Conservation (phyloP, 2,888 invertebrate genomes). For the Chamaedrilus cognettii region DNA sequence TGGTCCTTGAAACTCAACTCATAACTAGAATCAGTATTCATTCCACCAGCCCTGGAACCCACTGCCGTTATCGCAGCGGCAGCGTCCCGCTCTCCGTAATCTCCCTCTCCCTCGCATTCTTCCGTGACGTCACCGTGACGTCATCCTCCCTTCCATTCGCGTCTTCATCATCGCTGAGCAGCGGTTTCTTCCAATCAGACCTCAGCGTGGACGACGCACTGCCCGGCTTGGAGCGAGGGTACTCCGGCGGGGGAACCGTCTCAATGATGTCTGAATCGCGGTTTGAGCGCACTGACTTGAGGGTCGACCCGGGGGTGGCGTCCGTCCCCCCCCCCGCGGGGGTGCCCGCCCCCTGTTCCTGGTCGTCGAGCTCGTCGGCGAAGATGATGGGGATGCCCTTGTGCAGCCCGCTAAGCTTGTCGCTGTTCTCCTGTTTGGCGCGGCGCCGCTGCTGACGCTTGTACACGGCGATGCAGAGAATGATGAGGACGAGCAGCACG, state of each 20-base stretch:
- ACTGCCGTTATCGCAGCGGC: not conserved
- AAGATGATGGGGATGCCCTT: constrained; percentile 90
- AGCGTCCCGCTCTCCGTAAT: not conserved
- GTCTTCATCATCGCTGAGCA: constrained; percentile 27
- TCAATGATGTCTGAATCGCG: constrained; percentile 4
- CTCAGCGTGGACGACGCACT: constrained; percentile 33
- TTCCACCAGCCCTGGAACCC: too few relatives aligned
- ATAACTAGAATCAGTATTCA: too few relatives aligned
- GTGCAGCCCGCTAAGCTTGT: constrained; percentile 65
- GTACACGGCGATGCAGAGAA: constrained; percentile 86
- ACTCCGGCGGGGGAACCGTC: constrained; percentile 29
- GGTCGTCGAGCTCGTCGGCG: constrained; percentile 89
- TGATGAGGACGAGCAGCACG: constrained; percentile 81
- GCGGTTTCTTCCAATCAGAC: constrained; percentile 36
- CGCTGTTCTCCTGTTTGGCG: constrained; percentile 76
- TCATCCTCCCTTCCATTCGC: constrained; percentile 15
- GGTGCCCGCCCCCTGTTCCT: constrained; percentile 75
- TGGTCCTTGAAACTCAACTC: too few relatives aligned
- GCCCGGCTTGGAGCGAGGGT: constrained; percentile 24
- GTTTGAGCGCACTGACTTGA: constrained; percentile 72
- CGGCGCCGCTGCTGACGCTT: constrained; percentile 70
- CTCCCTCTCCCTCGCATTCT: not conserved
- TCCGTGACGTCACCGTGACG: not conserved
- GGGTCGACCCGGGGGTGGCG: constrained; percentile 64
- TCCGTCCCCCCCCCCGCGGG: constrained; percentile 62